Evolutionary conservation across 2,888 invertebrate species (phyloP).

Genomic region (Dicycla oo): DNA sequence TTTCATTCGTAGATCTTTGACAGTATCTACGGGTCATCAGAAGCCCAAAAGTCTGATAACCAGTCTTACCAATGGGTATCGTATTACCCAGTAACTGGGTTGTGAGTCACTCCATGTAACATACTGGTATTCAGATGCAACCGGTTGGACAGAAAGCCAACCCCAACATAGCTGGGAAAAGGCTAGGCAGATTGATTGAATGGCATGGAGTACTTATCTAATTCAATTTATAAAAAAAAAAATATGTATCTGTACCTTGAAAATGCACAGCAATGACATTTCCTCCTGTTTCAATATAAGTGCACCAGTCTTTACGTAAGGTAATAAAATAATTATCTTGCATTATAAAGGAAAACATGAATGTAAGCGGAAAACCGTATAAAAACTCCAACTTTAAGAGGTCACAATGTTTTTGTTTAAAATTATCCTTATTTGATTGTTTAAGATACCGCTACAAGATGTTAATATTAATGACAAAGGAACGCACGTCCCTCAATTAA

Average conservation of each 20-base stretch:
- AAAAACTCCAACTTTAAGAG: background rate
- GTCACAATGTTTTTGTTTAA: slow-evolving; percentile 7
- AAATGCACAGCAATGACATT: background rate
- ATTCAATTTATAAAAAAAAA: too few species aligned
- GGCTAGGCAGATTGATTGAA: too few species aligned
- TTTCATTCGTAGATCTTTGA: too few species aligned
- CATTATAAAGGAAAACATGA: slow-evolving; percentile 9
- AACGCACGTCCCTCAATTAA: background rate
- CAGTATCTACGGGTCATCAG: too few species aligned
- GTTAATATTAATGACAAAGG: background rate
- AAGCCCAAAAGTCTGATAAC: too few species aligned
- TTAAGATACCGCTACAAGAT: background rate
- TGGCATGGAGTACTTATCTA: too few species aligned
- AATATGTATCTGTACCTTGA: background rate
- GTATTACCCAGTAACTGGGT: too few species aligned
- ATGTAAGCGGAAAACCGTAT: slow-evolving; percentile 6
- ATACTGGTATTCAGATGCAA: too few species aligned
- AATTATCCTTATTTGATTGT: slow-evolving; percentile 10
- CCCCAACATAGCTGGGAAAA: too few species aligned
- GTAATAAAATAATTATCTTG: background rate
- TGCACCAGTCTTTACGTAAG: background rate
- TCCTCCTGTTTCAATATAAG: slow-evolving; percentile 10
- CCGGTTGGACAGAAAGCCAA: too few species aligned
- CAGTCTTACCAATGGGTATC: too few species aligned
- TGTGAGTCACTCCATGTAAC: too few species aligned